Evolutionary conservation across 2,888 invertebrate genomes (phyloP), one percentile per base, ranked within the genome.

Genomic region (Choreutis nemorana): DNA sequence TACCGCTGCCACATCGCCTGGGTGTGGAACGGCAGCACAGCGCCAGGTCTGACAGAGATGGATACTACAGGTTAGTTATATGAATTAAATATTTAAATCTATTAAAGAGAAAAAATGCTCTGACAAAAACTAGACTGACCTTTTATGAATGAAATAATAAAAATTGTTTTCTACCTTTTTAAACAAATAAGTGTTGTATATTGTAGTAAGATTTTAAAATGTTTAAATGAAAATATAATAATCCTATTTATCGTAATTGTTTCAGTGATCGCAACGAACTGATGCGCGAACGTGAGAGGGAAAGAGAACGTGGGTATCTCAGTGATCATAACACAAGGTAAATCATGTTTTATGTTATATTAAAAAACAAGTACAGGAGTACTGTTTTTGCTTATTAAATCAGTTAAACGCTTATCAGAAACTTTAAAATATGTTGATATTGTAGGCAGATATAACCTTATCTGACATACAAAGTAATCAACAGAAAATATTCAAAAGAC

Each of bases 311-410:
- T 23, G 91, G 91, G 37, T 90, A 91, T 57, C 79, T 90, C 40
- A 90, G 90, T 54, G 91, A 91, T 59, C 90, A 90, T 50, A 90
- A 88, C 62, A 84, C 89, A 37, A 86, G 89, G 87, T 89, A n/a
- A n/a, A n/a, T n/a, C n/a, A n/a, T n/a, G n/a, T n/a, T n/a, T n/a
- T n/a, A n/a, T n/a, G n/a, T n/a, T n/a, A n/a, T n/a, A n/a, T n/a
- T n/a, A n/a, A n/a, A n/a, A n/a, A n/a, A n/a, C n/a, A n/a, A n/a
- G n/a, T n/a, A n/a, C n/a, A n/a, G n/a, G n/a, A n/a, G n/a, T n/a
- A n/a, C n/a, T n/a, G n/a, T n/a, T n/a, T n/a, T n/a, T n/a, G n/a
- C n/a, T n/a, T n/a, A n/a, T n/a, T n/a, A n/a, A n/a, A n/a, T n/a
- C n/a, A n/a, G n/a, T n/a, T n/a, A n/a, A n/a, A n/a, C n/a, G n/a